Evolutionary conservation across 37 sponge, comb jelly and placozoan genomes (phyloP).

Genomic region (Amphimedon queenslandica): DNA sequence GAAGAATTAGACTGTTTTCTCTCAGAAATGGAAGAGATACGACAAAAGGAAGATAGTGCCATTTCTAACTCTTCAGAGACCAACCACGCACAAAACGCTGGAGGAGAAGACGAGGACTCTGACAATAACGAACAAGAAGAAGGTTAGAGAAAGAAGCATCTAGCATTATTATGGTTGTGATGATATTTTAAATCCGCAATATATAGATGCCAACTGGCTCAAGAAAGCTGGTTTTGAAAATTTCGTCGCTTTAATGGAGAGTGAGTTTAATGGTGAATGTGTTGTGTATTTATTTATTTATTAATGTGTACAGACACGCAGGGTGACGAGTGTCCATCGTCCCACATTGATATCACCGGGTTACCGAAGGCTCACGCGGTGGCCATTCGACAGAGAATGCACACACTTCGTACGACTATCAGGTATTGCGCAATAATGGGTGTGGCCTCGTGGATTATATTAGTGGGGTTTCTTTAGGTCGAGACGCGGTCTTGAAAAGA

Average conservation of each 20-base stretch:
- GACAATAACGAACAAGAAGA: too few species aligned
- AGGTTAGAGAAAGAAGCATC: too few species aligned
- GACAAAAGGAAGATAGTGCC: too few species aligned
- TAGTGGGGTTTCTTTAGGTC: background rate
- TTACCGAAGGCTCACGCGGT: constrained; percentile 27
- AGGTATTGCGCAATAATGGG: background rate
- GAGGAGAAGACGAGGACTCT: too few species aligned
- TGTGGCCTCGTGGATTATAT: background rate
- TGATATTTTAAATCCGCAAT: too few species aligned
- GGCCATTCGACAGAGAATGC: constrained; percentile 44
- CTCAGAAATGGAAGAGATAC: background rate
- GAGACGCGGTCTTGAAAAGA: background rate
- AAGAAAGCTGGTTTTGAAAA: constrained; percentile 38
- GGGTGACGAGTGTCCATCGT: background rate
- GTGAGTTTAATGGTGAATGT: constrained; percentile 17
- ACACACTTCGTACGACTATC: constrained; percentile 52
- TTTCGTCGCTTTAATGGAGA: constrained; percentile 35
- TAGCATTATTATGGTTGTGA: too few species aligned
- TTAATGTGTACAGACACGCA: background rate
- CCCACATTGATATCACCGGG: constrained; percentile 16
- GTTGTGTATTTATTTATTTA: background rate
- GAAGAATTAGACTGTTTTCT: background rate
- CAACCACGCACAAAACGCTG: too few species aligned
- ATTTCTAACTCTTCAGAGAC: too few species aligned
- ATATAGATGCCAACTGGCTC: constrained; percentile 47